Conservation (phyloP, 2,113 vertebrate genomes). For the Phrynosoma platyrhinos region DNA sequence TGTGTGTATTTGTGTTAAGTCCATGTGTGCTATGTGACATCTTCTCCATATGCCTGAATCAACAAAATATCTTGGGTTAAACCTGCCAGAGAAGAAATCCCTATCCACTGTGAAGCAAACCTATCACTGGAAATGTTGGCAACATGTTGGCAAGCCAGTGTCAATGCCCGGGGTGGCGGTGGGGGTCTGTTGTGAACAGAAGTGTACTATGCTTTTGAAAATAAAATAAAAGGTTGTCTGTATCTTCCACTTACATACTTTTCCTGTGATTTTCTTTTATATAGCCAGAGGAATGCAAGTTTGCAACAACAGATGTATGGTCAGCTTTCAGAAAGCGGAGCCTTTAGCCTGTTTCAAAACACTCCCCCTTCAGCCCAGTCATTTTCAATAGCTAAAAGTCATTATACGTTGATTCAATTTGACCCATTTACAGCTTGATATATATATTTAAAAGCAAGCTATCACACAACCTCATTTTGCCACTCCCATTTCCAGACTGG, state of each 20-base stretch:
- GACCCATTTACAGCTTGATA: constrained; percentile 45
- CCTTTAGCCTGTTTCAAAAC: constrained; percentile 66
- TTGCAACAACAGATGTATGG: constrained; percentile 5
- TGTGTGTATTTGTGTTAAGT: background rate
- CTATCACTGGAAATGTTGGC: background rate
- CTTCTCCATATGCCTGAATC: background rate
- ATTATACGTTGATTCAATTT: constrained; percentile 36
- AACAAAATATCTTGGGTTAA: background rate
- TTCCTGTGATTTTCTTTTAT: background rate
- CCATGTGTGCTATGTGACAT: background rate
- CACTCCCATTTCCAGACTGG: constrained; percentile 30
- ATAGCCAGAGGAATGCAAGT: constrained; percentile 14
- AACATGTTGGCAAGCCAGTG: constrained; percentile 1
- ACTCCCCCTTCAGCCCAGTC: constrained; percentile 63
- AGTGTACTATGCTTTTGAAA: constrained; percentile 13
- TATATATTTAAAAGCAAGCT: constrained; percentile 7
- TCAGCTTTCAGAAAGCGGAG: constrained; percentile 51
- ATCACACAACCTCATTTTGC: constrained; percentile 1
- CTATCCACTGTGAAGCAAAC: background rate
- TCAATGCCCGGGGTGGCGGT: background rate
- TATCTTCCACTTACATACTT: constrained; percentile 2
- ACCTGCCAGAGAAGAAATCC: background rate
- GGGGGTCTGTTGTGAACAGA: background rate
- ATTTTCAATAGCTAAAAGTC: constrained; percentile 42
- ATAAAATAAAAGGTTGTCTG: background rate